Evolutionary conservation across 2,113 vertebrate species (phyloP).

Genomic region (Halcyon malimbica): DNA sequence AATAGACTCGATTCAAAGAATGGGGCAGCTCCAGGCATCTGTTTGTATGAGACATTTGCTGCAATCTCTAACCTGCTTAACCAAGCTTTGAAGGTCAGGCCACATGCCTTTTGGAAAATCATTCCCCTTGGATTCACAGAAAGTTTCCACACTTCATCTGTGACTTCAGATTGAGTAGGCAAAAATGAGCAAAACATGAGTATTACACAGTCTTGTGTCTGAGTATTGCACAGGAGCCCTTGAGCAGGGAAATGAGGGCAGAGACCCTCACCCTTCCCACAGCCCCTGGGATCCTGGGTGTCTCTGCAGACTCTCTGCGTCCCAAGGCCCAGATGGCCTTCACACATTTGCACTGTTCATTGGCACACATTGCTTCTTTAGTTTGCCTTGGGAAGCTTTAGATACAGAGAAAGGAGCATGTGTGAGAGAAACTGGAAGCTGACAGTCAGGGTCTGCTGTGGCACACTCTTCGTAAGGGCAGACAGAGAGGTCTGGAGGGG

Average conservation of each 20-base stretch:
- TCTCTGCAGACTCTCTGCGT: neutral
- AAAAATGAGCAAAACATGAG: neutral
- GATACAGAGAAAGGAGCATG: neutral
- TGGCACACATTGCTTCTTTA: neutral
- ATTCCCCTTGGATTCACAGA: neutral
- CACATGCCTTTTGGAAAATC: neutral
- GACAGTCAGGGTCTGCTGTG: neutral
- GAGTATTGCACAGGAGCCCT: neutral
- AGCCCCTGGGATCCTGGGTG: rapidly evolving
- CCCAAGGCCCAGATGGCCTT: neutral
- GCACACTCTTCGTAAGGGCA: neutral
- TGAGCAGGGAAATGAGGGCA: neutral
- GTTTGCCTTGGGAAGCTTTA: neutral
- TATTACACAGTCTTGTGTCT: neutral
- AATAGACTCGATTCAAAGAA: neutral
- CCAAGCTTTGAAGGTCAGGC: neutral
- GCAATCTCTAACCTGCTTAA: neutral
- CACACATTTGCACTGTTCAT: neutral
- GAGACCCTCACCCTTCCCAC: neutral
- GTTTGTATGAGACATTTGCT: neutral
- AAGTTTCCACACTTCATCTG: neutral
- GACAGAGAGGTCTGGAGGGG: neutral
- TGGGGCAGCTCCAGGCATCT: neutral
- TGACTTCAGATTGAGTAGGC: neutral
- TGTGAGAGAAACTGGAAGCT: neutral